These are phyloP conservation scores for Crenuchus spilurus DNA, from an alignment of 2,797 vertebrate genomes.

Conservation along the genomic window DNA sequence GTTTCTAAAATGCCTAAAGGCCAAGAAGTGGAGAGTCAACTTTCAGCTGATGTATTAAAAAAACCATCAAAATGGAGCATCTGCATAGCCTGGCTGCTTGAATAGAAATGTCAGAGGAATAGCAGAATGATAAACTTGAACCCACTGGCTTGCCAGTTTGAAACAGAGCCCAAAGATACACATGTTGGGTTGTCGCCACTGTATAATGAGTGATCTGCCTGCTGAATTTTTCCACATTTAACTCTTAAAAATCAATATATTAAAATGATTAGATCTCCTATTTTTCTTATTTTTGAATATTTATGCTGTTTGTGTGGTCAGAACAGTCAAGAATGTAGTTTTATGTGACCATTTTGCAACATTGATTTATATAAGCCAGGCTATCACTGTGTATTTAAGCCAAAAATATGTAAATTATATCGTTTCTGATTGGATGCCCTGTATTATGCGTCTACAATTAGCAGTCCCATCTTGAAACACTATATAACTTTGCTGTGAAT, in stretches of 20 bases:
- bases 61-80: slow-evolving; percentile 1
- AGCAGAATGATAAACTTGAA: background rate
- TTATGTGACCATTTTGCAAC: too few relatives aligned
- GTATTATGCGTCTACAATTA: too few relatives aligned
- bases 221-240: background rate
- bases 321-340: too few relatives aligned
- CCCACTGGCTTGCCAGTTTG: too few relatives aligned
- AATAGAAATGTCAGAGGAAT: slow-evolving; percentile 1
- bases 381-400: too few relatives aligned
- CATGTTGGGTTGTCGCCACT: background rate
- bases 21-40: background rate
- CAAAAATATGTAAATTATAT: too few relatives aligned
- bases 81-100: background rate
- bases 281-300: background rate
- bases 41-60: background rate
- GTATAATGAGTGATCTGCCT: background rate
- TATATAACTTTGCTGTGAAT: too few relatives aligned
- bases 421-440: too few relatives aligned
- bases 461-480: too few relatives aligned
- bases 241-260: background rate
- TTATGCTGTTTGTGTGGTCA: too few relatives aligned
- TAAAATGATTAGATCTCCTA: background rate
- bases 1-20: slow-evolving; percentile 5
- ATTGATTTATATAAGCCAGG: too few relatives aligned
- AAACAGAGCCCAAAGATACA: background rate